These are phyloP conservation scores for Phoronis australis DNA, from an alignment of 2,888 invertebrate genomes.

Conservation along the genomic window DNA sequence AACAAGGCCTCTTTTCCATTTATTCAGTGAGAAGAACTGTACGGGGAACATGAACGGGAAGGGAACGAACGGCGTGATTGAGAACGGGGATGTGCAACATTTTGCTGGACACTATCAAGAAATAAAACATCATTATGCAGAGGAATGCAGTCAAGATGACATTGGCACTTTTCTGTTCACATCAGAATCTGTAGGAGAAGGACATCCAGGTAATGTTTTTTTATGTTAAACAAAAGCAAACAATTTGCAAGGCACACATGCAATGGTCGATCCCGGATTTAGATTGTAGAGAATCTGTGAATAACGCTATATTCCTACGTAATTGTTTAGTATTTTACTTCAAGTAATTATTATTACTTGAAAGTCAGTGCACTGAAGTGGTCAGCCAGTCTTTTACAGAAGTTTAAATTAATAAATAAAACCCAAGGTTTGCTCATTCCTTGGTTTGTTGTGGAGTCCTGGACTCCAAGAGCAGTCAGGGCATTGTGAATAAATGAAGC, in stretches of 20 bases:
- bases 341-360: too few relatives aligned
- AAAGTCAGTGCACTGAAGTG: too few relatives aligned
- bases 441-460: too few relatives aligned
- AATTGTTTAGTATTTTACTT: too few relatives aligned
- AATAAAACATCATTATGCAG: slow-evolving; percentile 37
- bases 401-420: too few relatives aligned
- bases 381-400: too few relatives aligned
- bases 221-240: background rate
- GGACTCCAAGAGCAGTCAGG: too few relatives aligned
- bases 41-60: slow-evolving; percentile 19
- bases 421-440: too few relatives aligned
- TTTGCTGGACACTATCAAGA: slow-evolving; percentile 34
- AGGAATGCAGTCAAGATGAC: slow-evolving; percentile 42
- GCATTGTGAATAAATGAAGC: too few relatives aligned
- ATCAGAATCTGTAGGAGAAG: slow-evolving; percentile 54
- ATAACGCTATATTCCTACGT: background rate
- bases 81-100: slow-evolving; percentile 7
- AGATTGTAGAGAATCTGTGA: background rate
- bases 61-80: slow-evolving; percentile 15
- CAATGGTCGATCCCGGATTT: background rate
- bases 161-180: slow-evolving; percentile 49
- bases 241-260: background rate
- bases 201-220: slow-evolving; percentile 46
- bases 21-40: slow-evolving; percentile 8
- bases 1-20: slow-evolving; percentile 36